phyloP scores from a whole-genome alignment of 2,888 invertebrate species.

The Cephus runcator region DNA sequence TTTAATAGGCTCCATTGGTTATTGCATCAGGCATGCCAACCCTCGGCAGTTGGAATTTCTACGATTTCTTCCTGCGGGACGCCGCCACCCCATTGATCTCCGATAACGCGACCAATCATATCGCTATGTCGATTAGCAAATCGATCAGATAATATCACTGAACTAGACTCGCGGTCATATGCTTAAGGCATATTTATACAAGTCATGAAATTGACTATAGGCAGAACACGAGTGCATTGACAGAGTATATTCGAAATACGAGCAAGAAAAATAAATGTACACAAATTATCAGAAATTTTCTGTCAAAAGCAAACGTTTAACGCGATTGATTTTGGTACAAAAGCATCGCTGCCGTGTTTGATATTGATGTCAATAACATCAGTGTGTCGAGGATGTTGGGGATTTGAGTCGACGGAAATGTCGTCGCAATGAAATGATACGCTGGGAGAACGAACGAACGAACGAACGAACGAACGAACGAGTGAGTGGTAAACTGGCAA shows the following conservation, averaged over 20 bases:
- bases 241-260: neutral
- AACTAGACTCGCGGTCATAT: neutral
- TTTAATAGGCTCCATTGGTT: slow-evolving; percentile 8
- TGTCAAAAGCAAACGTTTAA: neutral
- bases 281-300: neutral
- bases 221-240: neutral
- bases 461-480: no score
- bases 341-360: neutral
- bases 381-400: neutral
- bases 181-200: neutral
- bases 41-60: neutral
- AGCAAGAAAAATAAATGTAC: neutral
- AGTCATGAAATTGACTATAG: neutral
- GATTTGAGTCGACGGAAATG: neutral
- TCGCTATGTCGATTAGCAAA: neutral
- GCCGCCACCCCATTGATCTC: neutral
- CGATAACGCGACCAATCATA: neutral
- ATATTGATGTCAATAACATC: neutral
- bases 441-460: neutral
- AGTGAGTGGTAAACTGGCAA: neutral
- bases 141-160: neutral
- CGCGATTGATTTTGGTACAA: neutral
- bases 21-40: neutral
- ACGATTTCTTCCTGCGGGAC: neutral
- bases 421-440: neutral